phyloP scores from a whole-genome alignment of 2,113 vertebrate species.

The Lynx canadensis region DNA sequence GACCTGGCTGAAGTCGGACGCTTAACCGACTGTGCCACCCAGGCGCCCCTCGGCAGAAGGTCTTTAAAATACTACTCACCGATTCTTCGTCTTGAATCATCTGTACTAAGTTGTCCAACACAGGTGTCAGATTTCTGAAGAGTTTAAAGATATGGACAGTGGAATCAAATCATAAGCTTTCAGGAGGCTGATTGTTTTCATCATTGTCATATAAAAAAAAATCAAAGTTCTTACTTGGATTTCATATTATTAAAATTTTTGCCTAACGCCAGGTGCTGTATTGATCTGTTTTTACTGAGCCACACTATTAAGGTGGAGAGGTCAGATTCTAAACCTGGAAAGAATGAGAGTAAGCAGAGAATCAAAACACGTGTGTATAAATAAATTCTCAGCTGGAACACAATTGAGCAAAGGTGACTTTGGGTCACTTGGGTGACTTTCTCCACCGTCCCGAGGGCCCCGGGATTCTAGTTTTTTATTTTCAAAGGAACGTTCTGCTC shows the following conservation, averaged over 20 bases:
- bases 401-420: neutral
- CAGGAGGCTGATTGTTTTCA: constrained; percentile 56
- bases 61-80: constrained; percentile 87
- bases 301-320: constrained; percentile 96
- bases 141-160: constrained; percentile 80
- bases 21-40: too few species aligned
- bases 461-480: neutral
- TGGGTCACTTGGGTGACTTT: neutral
- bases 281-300: constrained; percentile 98
- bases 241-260: constrained; percentile 99
- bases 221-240: constrained; percentile 93
- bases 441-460: neutral
- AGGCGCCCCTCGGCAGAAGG: constrained; percentile 45
- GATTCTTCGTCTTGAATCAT: constrained; percentile 99
- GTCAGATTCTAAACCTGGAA: constrained; percentile 95
- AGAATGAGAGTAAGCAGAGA: constrained; percentile 78
- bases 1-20: too few species aligned
- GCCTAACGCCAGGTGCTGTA: constrained; percentile 95
- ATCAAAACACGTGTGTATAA: constrained; percentile 70
- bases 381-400: neutral
- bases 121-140: constrained; percentile 95
- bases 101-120: constrained; percentile 97
- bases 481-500: neutral
- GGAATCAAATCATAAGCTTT: constrained; percentile 79
- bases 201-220: constrained; percentile 73